A percentile compares a stretch with the other conserved stretches of the same genome.
phyloP scores from a whole-genome alignment of 2,888 invertebrate species.

The Lasioglossum leucozonium region DNA sequence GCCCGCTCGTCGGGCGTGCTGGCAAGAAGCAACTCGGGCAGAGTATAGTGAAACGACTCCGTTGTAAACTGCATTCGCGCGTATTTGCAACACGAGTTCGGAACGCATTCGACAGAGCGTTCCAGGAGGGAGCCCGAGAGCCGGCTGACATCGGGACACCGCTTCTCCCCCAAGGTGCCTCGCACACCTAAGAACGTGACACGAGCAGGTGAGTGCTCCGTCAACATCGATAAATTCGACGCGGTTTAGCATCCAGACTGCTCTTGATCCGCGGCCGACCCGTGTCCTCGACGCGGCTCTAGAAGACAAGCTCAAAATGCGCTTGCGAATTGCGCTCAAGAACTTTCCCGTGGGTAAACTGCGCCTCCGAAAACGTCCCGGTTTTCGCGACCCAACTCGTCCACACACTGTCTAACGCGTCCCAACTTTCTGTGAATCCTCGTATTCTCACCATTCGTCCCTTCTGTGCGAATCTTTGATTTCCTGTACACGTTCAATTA shows the following conservation, averaged over 20 bases:
- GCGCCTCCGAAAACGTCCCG: background rate
- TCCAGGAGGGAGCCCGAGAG: background rate
- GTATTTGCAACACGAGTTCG: conserved; percentile 13
- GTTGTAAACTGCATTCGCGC: background rate
- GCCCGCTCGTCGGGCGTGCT: background rate
- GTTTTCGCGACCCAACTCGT: background rate
- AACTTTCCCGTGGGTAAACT: background rate
- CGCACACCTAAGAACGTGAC: conserved; percentile 61
- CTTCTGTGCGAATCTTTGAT: background rate
- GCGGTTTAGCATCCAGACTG: conserved; percentile 50
- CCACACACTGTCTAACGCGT: background rate
- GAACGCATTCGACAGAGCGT: conserved; percentile 8
- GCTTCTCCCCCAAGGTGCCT: conserved; percentile 50
- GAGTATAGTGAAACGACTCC: background rate
- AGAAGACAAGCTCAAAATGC: background rate
- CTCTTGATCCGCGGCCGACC: conserved; percentile 59
- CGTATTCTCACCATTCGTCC: background rate
- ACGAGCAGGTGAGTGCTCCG: conserved; percentile 71
- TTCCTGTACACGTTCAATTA: background rate
- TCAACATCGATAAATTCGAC: conserved; percentile 72
- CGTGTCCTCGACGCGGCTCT: conserved; percentile 37
- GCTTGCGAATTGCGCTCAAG: conserved; percentile 9
- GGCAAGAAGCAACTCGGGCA: background rate
- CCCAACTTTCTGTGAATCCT: background rate
- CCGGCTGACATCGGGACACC: conserved; percentile 34